Evolutionary conservation across 2,797 vertebrate species (phyloP).

Genomic region (Hoplostethus atlanticus): DNA sequence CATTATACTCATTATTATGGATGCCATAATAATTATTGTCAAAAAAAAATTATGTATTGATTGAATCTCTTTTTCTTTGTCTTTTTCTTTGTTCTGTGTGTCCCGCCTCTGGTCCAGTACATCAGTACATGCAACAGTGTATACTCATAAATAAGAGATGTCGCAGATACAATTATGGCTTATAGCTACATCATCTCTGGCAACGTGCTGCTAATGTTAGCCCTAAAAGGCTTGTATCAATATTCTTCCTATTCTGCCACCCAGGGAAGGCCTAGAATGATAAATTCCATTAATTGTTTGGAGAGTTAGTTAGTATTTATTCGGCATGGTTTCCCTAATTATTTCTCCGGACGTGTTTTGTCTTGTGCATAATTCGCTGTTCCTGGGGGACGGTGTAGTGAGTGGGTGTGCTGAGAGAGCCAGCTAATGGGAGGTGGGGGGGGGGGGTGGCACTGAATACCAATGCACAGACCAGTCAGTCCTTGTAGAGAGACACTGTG

Average conservation of each 20-base stretch:
- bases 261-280: slow-evolving; percentile 50
- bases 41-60: slow-evolving; percentile 20
- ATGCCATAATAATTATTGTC: slow-evolving; percentile 21
- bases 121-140: not conserved
- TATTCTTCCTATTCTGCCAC: slow-evolving; percentile 49
- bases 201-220: not conserved
- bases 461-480: slow-evolving; percentile 74
- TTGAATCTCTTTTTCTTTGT: slow-evolving; percentile 7
- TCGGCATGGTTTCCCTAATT: slow-evolving; percentile 75
- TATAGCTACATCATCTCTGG: slow-evolving; percentile 3
- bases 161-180: slow-evolving; percentile 34
- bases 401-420: slow-evolving; percentile 71
- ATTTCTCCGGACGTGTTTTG: slow-evolving; percentile 79
- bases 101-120: not conserved
- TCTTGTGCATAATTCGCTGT: slow-evolving; percentile 77
- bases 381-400: slow-evolving; percentile 68
- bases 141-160: slow-evolving; percentile 18
- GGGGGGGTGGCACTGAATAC: slow-evolving; percentile 78
- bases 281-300: slow-evolving; percentile 75
- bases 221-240: slow-evolving; percentile 36
- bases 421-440: slow-evolving; percentile 65
- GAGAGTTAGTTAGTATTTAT: slow-evolving; percentile 76
- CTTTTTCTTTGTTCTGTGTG: slow-evolving; percentile 1
- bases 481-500: slow-evolving; percentile 61
- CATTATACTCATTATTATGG: slow-evolving; percentile 19